Conservation (phyloP, 1,140 invertebrate species). For the Eueides isabella region DNA sequence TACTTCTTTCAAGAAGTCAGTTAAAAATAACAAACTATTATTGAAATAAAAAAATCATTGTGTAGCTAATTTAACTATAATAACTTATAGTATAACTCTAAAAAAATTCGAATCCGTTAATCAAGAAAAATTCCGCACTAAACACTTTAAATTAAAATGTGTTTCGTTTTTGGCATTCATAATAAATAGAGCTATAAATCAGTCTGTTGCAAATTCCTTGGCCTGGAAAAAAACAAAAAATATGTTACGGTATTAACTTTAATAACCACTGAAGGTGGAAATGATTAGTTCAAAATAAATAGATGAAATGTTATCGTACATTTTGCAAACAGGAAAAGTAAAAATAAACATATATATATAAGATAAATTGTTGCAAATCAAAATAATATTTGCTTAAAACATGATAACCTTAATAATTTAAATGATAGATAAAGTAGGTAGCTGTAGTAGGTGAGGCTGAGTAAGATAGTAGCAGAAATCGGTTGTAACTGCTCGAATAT, state of each 20-base stretch:
- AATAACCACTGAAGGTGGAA: constrained; percentile 23
- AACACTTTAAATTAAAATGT: background rate
- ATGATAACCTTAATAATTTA: background rate
- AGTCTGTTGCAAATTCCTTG: constrained; percentile 32
- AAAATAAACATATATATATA: background rate
- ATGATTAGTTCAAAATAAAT: constrained; percentile 13
- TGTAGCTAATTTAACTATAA: background rate
- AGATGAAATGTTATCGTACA: constrained; percentile 20
- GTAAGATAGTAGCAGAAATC: too few species aligned
- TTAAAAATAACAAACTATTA: too few species aligned
- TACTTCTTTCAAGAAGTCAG: too few species aligned
- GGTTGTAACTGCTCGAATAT: too few species aligned
- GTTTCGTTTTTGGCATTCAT: background rate
- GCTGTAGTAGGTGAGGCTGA: too few species aligned
- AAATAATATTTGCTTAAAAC: background rate
- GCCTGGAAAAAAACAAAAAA: constrained; percentile 28
- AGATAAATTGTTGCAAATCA: background rate
- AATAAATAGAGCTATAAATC: constrained; percentile 26
- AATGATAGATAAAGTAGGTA: background rate
- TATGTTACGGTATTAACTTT: constrained; percentile 32
- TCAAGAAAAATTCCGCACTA: background rate
- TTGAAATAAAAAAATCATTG: too few species aligned
- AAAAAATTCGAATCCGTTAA: background rate
- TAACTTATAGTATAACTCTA: background rate
- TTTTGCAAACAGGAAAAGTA: background rate